Evolutionary conservation across 1,140 invertebrate genomes (phyloP), one percentile per base, ranked within the genome.

Genomic region (Heterodera schachtii): DNA sequence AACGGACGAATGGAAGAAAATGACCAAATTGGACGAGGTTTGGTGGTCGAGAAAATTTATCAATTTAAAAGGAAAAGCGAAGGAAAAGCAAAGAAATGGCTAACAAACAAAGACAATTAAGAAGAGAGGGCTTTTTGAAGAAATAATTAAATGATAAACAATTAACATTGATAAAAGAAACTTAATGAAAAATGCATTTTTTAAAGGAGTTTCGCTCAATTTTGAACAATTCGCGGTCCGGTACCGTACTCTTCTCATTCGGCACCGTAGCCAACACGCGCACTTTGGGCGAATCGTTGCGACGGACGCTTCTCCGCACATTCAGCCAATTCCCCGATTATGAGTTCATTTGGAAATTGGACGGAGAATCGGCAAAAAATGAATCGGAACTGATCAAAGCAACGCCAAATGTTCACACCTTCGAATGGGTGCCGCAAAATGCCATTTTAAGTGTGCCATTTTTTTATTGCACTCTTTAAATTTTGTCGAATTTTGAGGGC

Each of bases 371-470:
- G 57, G 70, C 21, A 52, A 73, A 78, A 21, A 85, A 73, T 43
- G 83, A 86, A 8, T 74, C 76, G 47, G 74, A 47, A 46, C 46
- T 82, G 44, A 19, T 83, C 21, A 85, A 73, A 43, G 31, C 47
- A 11, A n/a, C 78, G 6, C 31, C 47, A 9, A 90, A 90, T 81
- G 75, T 90, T 8, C 80, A 85, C 73, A 67, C 93, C 41, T 86
- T 91, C 75, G 91, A 92, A 82, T 94, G 93, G 93, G 90, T 93
- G 83, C 93, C 93, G 19, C 94, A 94, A 90, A 92, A 93, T 84
- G 93, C 93, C 86, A 89, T 93, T 85, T 88, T 93, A 66, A 92
- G 92, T 92, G 75, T 73, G 49, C 49, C 49, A 52, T 43, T 16
- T 16, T 69, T 82, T 83, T 46, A 46, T 86, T 87, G 16, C 9